Evolutionary conservation across 2,113 vertebrate species (phyloP).

Genomic region (Nannobrachium achirus): DNA sequence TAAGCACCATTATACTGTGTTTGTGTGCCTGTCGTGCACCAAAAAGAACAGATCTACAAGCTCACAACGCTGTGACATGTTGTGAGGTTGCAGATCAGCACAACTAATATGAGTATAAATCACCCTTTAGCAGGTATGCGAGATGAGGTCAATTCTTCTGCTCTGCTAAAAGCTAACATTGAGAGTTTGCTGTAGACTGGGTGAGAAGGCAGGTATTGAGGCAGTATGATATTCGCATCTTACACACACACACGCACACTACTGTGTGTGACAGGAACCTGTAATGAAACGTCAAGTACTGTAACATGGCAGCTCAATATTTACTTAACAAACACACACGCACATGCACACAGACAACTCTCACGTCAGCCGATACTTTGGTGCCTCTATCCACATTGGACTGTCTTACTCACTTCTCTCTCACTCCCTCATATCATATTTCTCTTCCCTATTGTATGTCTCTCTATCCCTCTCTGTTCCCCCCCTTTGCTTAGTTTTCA

Average conservation of each 20-base stretch:
- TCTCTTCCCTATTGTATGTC: slow-evolving; percentile 32
- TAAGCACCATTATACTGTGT: no score
- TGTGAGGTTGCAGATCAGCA: no score
- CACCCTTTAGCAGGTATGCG: no score
- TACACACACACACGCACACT: neutral
- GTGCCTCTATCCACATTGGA: slow-evolving; percentile 31
- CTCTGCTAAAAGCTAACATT: neutral
- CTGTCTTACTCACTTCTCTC: slow-evolving; percentile 46
- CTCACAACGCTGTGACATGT: no score
- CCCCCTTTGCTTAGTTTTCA: neutral
- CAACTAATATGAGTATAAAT: no score
- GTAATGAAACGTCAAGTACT: neutral
- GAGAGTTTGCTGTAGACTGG: neutral
- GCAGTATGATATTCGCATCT: neutral
- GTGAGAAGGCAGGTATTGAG: neutral
- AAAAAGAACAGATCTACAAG: no score
- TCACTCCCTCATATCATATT: slow-evolving; percentile 33
- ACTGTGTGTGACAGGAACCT: neutral
- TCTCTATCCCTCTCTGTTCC: neutral
- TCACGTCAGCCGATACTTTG: slow-evolving; percentile 46
- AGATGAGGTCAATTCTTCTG: neutral
- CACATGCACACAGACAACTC: neutral
- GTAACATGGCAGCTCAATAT: slow-evolving; percentile 13
- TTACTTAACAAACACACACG: slow-evolving; percentile 19
- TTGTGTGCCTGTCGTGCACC: no score